Evolutionary conservation across 2,888 invertebrate genomes (phyloP).

Genomic region (Tholera decimalis): DNA sequence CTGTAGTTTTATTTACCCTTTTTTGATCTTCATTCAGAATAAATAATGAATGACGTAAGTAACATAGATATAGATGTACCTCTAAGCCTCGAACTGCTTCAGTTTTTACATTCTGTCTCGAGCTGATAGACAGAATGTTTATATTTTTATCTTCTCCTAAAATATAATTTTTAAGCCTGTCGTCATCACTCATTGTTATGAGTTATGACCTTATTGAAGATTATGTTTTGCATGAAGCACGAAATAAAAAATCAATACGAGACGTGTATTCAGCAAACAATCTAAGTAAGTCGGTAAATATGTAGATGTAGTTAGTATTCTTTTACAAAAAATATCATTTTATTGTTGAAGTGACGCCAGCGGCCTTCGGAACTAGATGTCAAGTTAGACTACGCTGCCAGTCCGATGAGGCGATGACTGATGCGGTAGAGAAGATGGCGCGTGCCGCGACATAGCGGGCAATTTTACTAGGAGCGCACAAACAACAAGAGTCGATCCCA

Average conservation of each 20-base stretch:
- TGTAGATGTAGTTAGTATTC: slow-evolving; percentile 10
- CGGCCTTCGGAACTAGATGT: slow-evolving; percentile 22
- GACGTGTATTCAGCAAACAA: not conserved
- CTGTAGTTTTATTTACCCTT: slow-evolving; percentile 57
- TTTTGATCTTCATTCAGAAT: slow-evolving; percentile 59
- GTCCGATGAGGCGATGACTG: slow-evolving; percentile 50
- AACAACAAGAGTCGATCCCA: slow-evolving; percentile 57
- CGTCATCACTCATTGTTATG: not conserved
- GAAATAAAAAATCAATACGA: slow-evolving; percentile 1
- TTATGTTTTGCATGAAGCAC: not conserved
- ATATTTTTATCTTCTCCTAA: no score
- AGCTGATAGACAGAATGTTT: no score
- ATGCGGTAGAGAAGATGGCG: slow-evolving; percentile 84
- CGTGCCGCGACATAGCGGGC: slow-evolving; percentile 88
- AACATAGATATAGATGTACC: slow-evolving; percentile 22
- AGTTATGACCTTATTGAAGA: no score
- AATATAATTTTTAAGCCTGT: no score
- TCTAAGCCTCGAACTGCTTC: slow-evolving; percentile 7
- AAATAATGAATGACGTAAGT: slow-evolving; percentile 62
- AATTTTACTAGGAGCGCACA: slow-evolving; percentile 81
- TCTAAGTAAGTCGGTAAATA: not conserved
- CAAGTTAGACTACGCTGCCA: slow-evolving; percentile 42
- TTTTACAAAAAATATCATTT: not conserved
- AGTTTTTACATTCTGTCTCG: slow-evolving; percentile 14
- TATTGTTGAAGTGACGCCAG: slow-evolving; percentile 9